phyloP scores from a whole-genome alignment of 1,140 invertebrate species.

The Bombus breviceps region DNA sequence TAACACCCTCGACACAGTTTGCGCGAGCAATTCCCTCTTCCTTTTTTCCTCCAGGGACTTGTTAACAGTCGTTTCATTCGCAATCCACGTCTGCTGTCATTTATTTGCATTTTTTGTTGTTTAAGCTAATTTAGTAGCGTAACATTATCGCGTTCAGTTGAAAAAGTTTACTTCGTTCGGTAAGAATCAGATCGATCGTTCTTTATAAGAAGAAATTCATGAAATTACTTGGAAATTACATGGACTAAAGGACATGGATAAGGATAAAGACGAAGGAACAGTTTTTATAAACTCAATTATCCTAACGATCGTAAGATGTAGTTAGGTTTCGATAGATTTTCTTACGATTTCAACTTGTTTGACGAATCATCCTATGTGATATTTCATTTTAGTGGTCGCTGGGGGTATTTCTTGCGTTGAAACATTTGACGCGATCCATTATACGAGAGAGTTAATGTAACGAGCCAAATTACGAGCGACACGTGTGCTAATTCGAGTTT shows the following conservation, averaged over 20 bases:
- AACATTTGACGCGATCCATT: slow-evolving; percentile 37
- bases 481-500: slow-evolving; percentile 67
- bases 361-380: background rate
- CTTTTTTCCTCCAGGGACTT: slow-evolving; percentile 63
- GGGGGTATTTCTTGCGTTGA: slow-evolving; percentile 25
- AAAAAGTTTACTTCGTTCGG: background rate
- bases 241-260: background rate
- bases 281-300: background rate
- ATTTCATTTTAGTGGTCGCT: slow-evolving; percentile 9
- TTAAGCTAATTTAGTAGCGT: background rate
- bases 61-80: slow-evolving; percentile 72
- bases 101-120: background rate
- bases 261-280: background rate
- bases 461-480: slow-evolving; percentile 60
- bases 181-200: background rate
- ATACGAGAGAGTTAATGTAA: slow-evolving; percentile 55
- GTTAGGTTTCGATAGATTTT: too few relatives aligned
- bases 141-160: too few relatives aligned
- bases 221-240: background rate
- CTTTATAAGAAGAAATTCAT: background rate
- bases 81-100: background rate
- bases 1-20: slow-evolving; percentile 73
- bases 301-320: too few relatives aligned
- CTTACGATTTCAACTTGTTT: background rate
- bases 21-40: slow-evolving; percentile 35